Evolutionary conservation across 2,888 invertebrate genomes (phyloP), one percentile per base, ranked within the genome.

Genomic region (Drosophila lacicola): DNA sequence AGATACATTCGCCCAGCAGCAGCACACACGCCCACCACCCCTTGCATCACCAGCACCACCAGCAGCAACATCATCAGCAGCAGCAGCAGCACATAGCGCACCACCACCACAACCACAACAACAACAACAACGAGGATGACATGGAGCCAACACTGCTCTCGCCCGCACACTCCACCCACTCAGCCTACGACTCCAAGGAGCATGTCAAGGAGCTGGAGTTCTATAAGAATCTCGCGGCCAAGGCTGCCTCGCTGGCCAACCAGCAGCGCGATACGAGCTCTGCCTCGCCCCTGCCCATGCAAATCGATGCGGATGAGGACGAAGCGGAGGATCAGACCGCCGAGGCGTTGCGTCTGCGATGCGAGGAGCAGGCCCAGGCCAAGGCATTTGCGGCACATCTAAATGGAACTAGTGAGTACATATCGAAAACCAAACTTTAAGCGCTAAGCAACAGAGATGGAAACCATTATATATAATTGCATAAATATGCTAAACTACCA

Each of bases 331-430:
- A 78, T 36, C 62, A 73, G n/a, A 63, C 79, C 2, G 70, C 69
- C 10, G 79, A 82, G 65, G 77, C 70, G 6, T 8, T 76, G 63
- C 78, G 75, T 4, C 51, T 74, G 17, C 74, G 80, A 1, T 80
- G 55, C 13, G 83, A 85, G 71, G 82, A 88, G 13, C 88, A 89
- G 69, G 92, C 91, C 1, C 91, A 91, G 67, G 84, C 90, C 58
- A 93, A 93, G 75, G 93, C 93, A 51, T 92, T 93, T 61, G 93
- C 93, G 33, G 94, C 94, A 49, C 95, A 95, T 91, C 91, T 95
- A 49, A 95, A 95, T 89, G 95, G 95, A 90, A 94, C 95, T 88
- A 95, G 95, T 95, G 93, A 93, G 94, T 94, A 93, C 92, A 92
- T 92, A 92, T 93, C 92, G 91, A 90, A 82, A 84, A 65, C 87